Evolutionary conservation across 2,797 vertebrate species (phyloP), one percentile per base, ranked within the genome.

Genomic region (Hypotaenidia philippensis): DNA sequence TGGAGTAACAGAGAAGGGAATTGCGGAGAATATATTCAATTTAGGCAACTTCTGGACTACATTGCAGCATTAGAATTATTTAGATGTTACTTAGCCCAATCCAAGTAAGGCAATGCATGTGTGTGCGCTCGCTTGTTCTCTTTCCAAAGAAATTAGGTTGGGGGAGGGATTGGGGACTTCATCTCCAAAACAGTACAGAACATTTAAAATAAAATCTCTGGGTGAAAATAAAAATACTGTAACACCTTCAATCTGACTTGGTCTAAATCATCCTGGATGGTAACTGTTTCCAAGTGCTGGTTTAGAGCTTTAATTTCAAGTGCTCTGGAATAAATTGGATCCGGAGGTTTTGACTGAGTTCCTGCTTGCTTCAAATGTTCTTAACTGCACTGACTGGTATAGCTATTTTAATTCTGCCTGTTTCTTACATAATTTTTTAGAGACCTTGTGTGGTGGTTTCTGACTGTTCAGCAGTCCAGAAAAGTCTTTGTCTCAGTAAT

Each of bases 41-140:
- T 74, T n/a, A n/a, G 68, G 64, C 52, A 89, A 77, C 11, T 90
- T 79, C 59, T 89, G 26, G 26, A 66, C 69, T 27, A 15, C 20
- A 6, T 2, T 64, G 74, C 64, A 70, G 47, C 32, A n/a, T 50
- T 66, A 85, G 32, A 80, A 23, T 87, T 84, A 69, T 27, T 65
- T 23, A 21, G 45, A 14, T 65, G 31, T 61, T 71, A 22, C 27
- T 84, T 90, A 68, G 53, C 63, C 23, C 38, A 65, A 4, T 47
- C 47, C 53, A 40, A 70, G 61, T 77, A 53, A 78, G 53, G 65
- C 69, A 71, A 3, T 20, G 56, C 7, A 3, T 3, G 26, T 1
- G 1, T 25, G 41, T 38, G 56, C 32, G 16, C 36, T 77, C 4
- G 0, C 59, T 64, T 2, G 1, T 44, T 19, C 20, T 8, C 17